Conservation (phyloP, 2,113 vertebrate species). For the Pyrgilauda ruficollis region DNA sequence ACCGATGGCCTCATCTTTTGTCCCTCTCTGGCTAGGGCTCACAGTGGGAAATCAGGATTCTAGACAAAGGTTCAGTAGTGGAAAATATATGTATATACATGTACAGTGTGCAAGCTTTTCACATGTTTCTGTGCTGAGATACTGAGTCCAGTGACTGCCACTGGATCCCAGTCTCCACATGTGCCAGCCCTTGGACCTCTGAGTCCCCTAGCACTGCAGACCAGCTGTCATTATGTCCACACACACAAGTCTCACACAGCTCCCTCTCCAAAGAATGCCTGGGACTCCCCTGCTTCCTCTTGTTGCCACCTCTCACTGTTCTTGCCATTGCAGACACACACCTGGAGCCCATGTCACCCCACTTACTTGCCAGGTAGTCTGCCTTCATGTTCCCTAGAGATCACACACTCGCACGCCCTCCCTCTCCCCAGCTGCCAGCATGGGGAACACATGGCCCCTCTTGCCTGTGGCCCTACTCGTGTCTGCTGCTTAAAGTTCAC, state of each 20-base stretch:
- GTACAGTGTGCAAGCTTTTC: not conserved
- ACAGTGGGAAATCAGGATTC: not conserved
- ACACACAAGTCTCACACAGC: not conserved
- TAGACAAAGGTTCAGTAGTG: not conserved
- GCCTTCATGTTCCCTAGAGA: not conserved
- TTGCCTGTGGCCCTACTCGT: not conserved
- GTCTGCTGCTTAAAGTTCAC: not conserved
- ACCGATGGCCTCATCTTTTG: not conserved
- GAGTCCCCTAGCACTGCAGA: not conserved
- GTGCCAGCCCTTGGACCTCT: accelerated
- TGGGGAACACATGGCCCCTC: not conserved
- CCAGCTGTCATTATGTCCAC: too few relatives aligned
- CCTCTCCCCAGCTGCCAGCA: not conserved
- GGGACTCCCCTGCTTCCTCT: not conserved
- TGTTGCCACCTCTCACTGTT: not conserved
- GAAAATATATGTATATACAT: not conserved
- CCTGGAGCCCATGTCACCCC: not conserved
- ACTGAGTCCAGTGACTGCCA: not conserved
- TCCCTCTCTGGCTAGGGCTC: not conserved
- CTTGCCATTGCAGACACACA: not conserved
- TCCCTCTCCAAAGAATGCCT: not conserved
- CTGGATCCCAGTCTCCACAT: not conserved
- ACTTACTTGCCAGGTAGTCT: not conserved
- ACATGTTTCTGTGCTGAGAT: not conserved
- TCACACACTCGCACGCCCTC: not conserved